Conservation (phyloP, 2,113 vertebrate genomes). For the Ictalurus punctatus region DNA sequence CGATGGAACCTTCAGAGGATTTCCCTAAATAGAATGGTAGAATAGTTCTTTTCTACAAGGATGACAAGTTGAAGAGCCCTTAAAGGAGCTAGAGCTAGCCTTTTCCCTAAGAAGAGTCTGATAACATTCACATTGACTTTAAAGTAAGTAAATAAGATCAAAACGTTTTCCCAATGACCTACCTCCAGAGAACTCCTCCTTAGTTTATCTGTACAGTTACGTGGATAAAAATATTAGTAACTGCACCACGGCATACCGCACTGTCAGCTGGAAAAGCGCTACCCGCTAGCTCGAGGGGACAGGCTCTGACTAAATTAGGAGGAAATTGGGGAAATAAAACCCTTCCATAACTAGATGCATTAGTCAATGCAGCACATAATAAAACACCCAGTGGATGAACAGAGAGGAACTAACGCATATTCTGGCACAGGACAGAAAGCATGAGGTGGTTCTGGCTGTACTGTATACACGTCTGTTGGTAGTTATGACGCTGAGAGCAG, state of each 20-base stretch:
- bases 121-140: not conserved
- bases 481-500: not conserved
- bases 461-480: not conserved
- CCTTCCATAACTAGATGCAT: not conserved
- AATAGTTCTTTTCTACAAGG: not conserved
- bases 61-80: not conserved
- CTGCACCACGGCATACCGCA: not conserved
- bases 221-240: constrained; percentile 3
- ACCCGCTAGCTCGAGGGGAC: not conserved
- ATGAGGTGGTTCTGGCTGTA: not conserved
- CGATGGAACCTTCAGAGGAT: not conserved
- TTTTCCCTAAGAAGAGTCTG: not conserved
- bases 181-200: not conserved
- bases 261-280: not conserved
- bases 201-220: not conserved
- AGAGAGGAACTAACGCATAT: not conserved
- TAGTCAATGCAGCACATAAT: not conserved
- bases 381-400: not conserved
- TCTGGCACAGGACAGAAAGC: not conserved
- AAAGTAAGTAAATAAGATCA: not conserved
- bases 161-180: not conserved
- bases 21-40: not conserved
- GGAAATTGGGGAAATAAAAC: not conserved
- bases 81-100: not conserved
- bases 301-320: not conserved